These are phyloP conservation scores for Cheiracanthium punctorium DNA, from an alignment of 2,888 invertebrate species.

Conservation along the genomic window DNA sequence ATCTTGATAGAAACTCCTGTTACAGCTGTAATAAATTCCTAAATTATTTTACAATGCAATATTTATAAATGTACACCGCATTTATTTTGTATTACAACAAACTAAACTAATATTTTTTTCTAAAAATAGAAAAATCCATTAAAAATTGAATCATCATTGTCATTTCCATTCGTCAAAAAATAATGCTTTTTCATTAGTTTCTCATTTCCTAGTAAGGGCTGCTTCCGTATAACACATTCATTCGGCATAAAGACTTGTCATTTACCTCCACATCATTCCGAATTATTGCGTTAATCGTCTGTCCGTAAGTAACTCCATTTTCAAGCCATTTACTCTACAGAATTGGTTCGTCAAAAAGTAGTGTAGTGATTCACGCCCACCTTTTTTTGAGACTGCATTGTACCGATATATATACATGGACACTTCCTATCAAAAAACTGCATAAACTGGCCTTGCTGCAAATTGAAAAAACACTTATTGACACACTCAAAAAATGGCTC, in stretches of 20 bases:
- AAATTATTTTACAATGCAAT: too few relatives aligned
- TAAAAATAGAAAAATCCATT: too few relatives aligned
- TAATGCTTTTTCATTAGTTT: background rate
- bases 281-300: background rate
- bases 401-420: background rate
- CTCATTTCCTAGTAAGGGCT: background rate
- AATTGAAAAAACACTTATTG: constrained; percentile 52
- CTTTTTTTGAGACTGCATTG: background rate
- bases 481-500: constrained; percentile 2
- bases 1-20: too few relatives aligned
- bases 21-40: too few relatives aligned
- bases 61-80: too few relatives aligned
- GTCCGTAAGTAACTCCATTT: background rate
- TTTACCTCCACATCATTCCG: background rate
- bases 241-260: background rate
- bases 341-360: background rate
- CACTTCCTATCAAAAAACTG: background rate
- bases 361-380: background rate
- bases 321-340: background rate
- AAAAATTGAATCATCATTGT: too few relatives aligned
- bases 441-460: constrained; percentile 37
- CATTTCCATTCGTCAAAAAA: background rate
- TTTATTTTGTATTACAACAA: too few relatives aligned
- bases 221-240: background rate
- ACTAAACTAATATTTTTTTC: too few relatives aligned